These are phyloP conservation scores for Ectropis crepuscularia DNA, from an alignment of 2,888 invertebrate genomes.

Conservation along the genomic window DNA sequence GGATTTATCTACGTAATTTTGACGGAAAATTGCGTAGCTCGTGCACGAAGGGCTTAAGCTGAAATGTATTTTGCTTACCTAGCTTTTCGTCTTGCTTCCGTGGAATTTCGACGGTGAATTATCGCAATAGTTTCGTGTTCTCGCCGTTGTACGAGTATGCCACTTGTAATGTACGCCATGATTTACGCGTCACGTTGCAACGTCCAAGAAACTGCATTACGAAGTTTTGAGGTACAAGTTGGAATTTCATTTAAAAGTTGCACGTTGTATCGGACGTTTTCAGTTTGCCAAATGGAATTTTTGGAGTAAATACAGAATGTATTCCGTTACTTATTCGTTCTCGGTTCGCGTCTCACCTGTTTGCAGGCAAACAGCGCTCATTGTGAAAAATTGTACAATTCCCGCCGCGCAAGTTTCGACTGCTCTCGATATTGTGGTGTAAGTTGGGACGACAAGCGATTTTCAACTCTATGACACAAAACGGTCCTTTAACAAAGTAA, in stretches of 20 bases:
- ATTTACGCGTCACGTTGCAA: conserved; percentile 16
- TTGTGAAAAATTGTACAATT: conserved; percentile 28
- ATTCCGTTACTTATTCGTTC: conserved; percentile 18
- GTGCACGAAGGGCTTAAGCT: too few relatives aligned
- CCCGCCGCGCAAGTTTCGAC: conserved; percentile 7
- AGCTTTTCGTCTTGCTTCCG: conserved; percentile 9
- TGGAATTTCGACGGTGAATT: conserved; percentile 14
- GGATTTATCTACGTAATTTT: too few relatives aligned
- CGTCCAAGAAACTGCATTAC: conserved; percentile 17
- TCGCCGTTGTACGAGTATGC: conserved; percentile 2
- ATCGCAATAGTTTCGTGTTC: conserved; percentile 14
- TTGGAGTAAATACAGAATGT: conserved; percentile 6
- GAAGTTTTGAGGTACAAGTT: conserved; percentile 20
- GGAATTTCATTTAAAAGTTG: conserved; percentile 27
- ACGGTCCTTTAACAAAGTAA: too few relatives aligned
- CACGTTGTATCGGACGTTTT: conserved; percentile 13
- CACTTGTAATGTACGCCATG: conserved; percentile 15
- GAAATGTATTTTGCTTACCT: conserved; percentile 12
- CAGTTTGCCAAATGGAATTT: conserved; percentile 17
- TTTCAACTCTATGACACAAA: not conserved
- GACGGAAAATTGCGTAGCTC: too few relatives aligned
- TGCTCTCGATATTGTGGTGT: conserved; percentile 10
- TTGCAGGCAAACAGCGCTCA: conserved; percentile 21
- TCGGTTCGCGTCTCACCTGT: conserved; percentile 7
- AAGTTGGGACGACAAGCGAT: not conserved